Conservation (phyloP, 37 sponge, comb jelly and placozoan genomes). For the Crambe crambe region DNA sequence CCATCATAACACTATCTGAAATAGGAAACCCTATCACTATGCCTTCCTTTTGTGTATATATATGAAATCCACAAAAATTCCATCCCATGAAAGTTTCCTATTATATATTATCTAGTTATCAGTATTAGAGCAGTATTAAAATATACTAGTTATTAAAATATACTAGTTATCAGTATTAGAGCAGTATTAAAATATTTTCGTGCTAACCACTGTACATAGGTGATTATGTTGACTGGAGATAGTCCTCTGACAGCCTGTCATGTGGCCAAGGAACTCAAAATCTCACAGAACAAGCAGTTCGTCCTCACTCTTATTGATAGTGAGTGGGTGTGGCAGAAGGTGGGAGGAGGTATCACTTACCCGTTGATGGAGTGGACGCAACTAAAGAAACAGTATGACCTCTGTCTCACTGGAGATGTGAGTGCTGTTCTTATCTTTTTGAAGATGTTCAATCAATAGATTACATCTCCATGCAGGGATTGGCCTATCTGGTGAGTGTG, state of each 20-base stretch:
- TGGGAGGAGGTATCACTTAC: slow-evolving; percentile 28
- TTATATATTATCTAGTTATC: no score
- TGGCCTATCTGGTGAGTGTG: slow-evolving; percentile 28
- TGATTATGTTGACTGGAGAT: slow-evolving; percentile 98
- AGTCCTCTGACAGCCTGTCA: slow-evolving; percentile 98
- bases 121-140: no score
- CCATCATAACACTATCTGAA: no score
- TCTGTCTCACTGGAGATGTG: slow-evolving; percentile 98
- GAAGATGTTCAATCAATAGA: no score
- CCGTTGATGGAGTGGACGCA: slow-evolving; percentile 29
- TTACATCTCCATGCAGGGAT: slow-evolving; percentile 50
- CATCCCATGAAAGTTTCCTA: no score
- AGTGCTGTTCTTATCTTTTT: slow-evolving; percentile 3
- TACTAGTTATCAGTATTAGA: no score
- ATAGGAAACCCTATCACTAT: no score
- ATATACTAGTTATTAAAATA: no score
- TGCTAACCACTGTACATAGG: no score
- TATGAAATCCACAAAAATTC: no score
- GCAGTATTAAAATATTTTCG: no score
- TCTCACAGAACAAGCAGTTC: slow-evolving; percentile 49
- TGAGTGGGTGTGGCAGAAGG: slow-evolving; percentile 81
- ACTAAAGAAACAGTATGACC: slow-evolving; percentile 58
- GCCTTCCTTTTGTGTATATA: no score
- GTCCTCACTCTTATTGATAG: slow-evolving; percentile 48
- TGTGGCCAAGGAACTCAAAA: slow-evolving; percentile 91